Base-by-base conservation (phyloP, 2,888 invertebrate genomes). In the Orchestes rusci region DNA sequence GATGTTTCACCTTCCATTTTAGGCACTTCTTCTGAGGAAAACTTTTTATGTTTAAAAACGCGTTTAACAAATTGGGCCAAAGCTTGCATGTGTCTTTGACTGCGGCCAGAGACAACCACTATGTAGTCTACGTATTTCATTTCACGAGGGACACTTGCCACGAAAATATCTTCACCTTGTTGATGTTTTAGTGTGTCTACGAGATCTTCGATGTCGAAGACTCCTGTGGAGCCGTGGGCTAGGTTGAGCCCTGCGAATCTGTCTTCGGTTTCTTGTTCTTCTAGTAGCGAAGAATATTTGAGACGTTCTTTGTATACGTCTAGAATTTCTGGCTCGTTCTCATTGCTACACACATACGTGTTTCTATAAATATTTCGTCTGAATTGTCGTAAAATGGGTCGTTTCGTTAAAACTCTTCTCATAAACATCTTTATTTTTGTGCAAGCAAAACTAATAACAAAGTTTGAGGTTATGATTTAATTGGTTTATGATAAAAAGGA, bases 131-230 rank as follows among this genome's bases (percentile, higher is more conserved):
- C 86, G 70, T 92, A 94, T 50, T 80, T 79, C 5, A 83, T 69
- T 34, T 84, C 76, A 42, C 72, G 64, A 1, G 93, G 85, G 1
- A 94, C 78, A 31, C 74, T 66, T 20, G 83, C 84, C 2, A 90
- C 90, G 70, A 88, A 89, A 53, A 94, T 76, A 61, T 94, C 78
- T 60, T 73, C 72, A 0, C 81, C 84, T 62, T 85, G 89, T 65
- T 93, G 90, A 59, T 77, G 74, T 53, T 75, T 73, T 18, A 96
- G 68, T 16, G 91, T 68, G 13, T 80, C 75, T 1, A 93, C 80
- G 35, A 95, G 67, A 53, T 94, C 90, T 62, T 89, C 84, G 32
- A 94, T 75, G 57, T 95, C 93, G 70, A 82, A 93, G 0, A 94
- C 93, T 19, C 94, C 94, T 53, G 66, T 74, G 48, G 73, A 59